Evolutionary conservation across 2,113 vertebrate genomes (phyloP).

Genomic region (Vulpes vulpes): DNA sequence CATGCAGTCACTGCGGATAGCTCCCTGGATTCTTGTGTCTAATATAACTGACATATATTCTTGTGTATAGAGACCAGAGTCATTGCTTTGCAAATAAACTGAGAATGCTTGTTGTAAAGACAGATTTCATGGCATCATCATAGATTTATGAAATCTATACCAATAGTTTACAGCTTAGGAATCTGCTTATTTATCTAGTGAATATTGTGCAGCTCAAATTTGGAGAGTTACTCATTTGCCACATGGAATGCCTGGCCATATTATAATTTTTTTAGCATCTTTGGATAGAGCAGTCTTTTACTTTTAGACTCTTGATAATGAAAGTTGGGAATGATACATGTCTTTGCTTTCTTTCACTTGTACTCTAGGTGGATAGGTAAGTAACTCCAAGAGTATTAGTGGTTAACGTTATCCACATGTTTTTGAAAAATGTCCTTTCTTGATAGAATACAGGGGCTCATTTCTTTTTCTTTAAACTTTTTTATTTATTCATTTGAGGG

Average conservation of each 20-base stretch:
- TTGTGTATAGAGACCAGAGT: neutral
- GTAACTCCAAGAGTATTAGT: neutral
- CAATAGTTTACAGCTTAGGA: neutral
- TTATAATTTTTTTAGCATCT: neutral
- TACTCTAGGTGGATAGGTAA: neutral
- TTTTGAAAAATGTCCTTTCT: neutral
- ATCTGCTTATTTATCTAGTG: neutral
- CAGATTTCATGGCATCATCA: neutral
- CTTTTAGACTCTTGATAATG: neutral
- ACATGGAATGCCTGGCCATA: neutral
- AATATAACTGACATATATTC: neutral
- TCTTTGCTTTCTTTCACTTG: neutral
- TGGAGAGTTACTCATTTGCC: neutral
- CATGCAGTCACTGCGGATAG: neutral
- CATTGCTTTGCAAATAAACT: neutral
- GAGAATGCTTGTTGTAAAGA: neutral
- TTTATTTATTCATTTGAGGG: no score
- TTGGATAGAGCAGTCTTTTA: neutral
- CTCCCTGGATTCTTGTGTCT: neutral
- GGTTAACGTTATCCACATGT: neutral
- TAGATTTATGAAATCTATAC: neutral
- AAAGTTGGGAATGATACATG: neutral
- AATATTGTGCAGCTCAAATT: neutral
- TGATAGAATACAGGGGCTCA: neutral
- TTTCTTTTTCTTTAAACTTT: neutral